Evolutionary conservation across 2,888 invertebrate genomes (phyloP).

Genomic region (Sarcophaga carnaria): DNA sequence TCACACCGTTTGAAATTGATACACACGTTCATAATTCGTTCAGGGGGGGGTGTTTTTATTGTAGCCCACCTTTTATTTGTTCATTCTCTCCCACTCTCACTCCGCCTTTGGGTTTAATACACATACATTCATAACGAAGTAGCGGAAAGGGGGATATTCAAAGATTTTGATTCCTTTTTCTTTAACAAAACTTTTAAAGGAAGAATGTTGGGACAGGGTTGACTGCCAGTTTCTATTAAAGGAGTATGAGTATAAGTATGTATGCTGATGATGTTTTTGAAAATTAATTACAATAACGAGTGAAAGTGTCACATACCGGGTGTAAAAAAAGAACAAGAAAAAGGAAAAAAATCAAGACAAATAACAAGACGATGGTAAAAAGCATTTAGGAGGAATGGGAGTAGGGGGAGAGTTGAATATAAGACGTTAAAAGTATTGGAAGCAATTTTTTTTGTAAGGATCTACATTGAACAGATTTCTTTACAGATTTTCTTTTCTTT

Average conservation of each 20-base stretch:
- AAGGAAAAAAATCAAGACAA: slow-evolving; percentile 13
- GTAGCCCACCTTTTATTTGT: slow-evolving; percentile 64
- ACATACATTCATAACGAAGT: too few species aligned
- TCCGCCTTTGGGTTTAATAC: neutral
- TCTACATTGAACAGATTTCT: slow-evolving; percentile 17
- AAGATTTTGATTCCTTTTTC: neutral
- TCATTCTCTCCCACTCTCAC: neutral
- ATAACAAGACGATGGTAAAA: slow-evolving; percentile 9
- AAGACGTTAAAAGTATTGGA: too few species aligned
- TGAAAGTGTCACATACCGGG: slow-evolving; percentile 76
- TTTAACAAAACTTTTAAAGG: neutral
- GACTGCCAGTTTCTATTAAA: neutral
- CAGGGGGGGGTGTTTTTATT: slow-evolving; percentile 76
- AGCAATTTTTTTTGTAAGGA: slow-evolving; percentile 31
- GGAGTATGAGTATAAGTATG: slow-evolving; percentile 26
- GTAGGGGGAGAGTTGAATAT: too few species aligned
- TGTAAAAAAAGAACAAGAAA: slow-evolving; percentile 36
- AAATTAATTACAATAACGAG: slow-evolving; percentile 78
- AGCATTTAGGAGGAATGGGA: neutral
- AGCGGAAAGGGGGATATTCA: neutral
- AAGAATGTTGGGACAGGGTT: too few species aligned
- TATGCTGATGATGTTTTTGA: slow-evolving; percentile 70
- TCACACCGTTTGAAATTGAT: slow-evolving; percentile 69
- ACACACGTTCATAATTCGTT: slow-evolving; percentile 75
- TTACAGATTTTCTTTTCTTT: slow-evolving; percentile 37